Conservation (phyloP, 2,797 vertebrate genomes). For the Okamejei kenojei region DNA sequence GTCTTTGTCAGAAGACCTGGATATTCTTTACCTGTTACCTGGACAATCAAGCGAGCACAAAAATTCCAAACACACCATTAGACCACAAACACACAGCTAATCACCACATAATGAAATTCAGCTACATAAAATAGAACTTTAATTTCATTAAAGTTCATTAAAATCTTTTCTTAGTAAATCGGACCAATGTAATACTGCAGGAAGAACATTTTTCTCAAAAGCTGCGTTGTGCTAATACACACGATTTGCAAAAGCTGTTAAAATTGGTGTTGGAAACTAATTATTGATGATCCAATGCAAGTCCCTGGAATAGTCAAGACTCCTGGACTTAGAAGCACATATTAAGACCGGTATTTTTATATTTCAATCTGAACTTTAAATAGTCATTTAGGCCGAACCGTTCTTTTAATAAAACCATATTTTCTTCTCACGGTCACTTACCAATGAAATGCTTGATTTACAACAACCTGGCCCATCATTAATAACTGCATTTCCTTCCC, state of each 20-base stretch:
- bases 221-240: not conserved
- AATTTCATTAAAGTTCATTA: no score
- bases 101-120: not conserved
- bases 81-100: not conserved
- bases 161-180: not conserved
- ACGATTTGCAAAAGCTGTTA: not conserved
- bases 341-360: not conserved
- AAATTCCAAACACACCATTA: not conserved
- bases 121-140: not conserved
- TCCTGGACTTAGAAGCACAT: not conserved
- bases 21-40: not conserved
- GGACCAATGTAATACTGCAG: not conserved
- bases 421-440: not conserved
- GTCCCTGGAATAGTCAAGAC: not conserved
- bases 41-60: not conserved
- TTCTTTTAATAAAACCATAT: not conserved
- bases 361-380: not conserved
- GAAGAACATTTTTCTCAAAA: not conserved
- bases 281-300: not conserved
- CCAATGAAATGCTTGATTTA: not conserved
- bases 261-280: not conserved
- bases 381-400: not conserved
- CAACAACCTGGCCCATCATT: not conserved
- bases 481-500: not conserved
- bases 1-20: not conserved